Evolutionary conservation across 1,140 invertebrate species (phyloP).

Genomic region (Sminthurides bifidus): DNA sequence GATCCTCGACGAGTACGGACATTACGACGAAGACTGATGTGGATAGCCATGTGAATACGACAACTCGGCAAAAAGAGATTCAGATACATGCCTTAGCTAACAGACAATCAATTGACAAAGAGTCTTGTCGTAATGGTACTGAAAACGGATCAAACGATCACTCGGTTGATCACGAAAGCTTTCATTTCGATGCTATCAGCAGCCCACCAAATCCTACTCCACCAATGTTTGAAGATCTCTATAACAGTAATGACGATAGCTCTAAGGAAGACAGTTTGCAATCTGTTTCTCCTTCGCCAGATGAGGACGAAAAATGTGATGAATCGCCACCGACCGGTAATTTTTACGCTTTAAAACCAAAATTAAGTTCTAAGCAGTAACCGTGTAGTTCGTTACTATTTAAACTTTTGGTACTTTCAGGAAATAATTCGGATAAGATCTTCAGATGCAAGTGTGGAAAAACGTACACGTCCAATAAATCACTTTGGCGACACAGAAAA

Average conservation of each 20-base stretch:
- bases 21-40: no score
- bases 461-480: slow-evolving; percentile 23
- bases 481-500: slow-evolving; percentile 27
- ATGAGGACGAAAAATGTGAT: not conserved
- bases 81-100: no score
- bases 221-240: not conserved
- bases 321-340: not conserved
- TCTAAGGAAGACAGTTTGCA: not conserved
- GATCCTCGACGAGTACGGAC: no score
- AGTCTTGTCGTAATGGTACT: no score
- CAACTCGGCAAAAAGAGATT: no score
- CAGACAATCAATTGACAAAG: no score
- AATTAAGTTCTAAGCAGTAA: not conserved
- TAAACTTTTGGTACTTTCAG: not conserved
- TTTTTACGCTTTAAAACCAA: not conserved
- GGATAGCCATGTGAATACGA: no score
- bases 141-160: not conserved
- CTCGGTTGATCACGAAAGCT: not conserved
- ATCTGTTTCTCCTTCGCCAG: not conserved
- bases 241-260: not conserved
- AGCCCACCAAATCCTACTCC: not conserved
- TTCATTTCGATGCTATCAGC: no score
- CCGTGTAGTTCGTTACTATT: not conserved
- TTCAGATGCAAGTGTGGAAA: slow-evolving; percentile 21
- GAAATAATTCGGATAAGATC: not conserved